Conservation (phyloP, 2,113 vertebrate species). For the Pollimyrus isidori region DNA sequence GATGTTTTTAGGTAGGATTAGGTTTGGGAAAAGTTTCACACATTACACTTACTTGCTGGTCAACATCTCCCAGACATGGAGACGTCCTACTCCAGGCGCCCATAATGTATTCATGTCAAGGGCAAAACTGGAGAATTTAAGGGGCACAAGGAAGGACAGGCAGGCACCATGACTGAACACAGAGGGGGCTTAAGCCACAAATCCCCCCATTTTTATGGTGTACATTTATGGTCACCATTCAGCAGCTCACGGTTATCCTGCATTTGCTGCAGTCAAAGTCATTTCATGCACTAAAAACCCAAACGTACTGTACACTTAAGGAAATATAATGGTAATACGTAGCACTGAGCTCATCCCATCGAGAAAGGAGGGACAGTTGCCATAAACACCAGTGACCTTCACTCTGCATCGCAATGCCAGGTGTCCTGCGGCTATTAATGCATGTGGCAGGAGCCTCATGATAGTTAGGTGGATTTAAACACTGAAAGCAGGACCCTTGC, state of each 20-base stretch:
- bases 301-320: background rate
- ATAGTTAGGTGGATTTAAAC: constrained; percentile 9
- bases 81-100: background rate
- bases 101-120: background rate
- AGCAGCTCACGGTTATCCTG: background rate
- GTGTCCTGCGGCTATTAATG: background rate
- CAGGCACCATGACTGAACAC: background rate
- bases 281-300: background rate
- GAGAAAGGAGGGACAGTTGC: background rate
- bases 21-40: constrained; percentile 23
- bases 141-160: background rate
- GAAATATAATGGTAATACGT: background rate
- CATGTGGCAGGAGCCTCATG: background rate
- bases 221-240: background rate
- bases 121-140: background rate
- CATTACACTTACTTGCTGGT: constrained; percentile 35
- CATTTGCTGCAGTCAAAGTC: background rate
- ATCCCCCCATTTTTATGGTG: background rate
- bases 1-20: constrained; percentile 32
- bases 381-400: background rate
- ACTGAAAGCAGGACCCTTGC: constrained; percentile 24
- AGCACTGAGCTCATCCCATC: background rate
- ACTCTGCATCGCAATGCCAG: background rate
- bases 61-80: constrained; percentile 5
- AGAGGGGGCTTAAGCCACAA: background rate